Conservation (phyloP, 1,140 invertebrate species). For the Pachypeltis micranthus region DNA sequence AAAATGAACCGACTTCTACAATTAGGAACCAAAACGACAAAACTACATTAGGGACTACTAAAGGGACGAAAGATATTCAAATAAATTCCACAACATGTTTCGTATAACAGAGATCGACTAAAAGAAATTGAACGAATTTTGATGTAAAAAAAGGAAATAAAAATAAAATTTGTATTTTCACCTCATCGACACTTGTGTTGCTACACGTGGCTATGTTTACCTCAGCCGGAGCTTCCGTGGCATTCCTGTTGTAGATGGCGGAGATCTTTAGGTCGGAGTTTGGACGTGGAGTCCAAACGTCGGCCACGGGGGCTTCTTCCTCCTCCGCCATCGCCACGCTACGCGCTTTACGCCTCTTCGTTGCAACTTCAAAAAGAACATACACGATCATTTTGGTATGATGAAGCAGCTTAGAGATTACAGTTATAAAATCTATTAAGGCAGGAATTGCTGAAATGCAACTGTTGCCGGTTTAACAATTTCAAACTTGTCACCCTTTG, state of each 20-base stretch:
- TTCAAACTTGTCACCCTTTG: too few species aligned
- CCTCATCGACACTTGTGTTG: conserved; percentile 9
- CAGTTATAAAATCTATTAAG: too few species aligned
- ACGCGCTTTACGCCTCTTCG: conserved; percentile 55
- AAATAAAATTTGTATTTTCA: conserved; percentile 1
- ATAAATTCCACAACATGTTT: too few species aligned
- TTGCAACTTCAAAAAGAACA: conserved; percentile 33
- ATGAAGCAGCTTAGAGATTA: too few species aligned
- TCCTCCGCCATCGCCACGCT: conserved; percentile 49
- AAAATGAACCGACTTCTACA: too few species aligned
- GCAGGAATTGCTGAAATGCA: too few species aligned
- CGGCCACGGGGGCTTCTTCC: conserved; percentile 50
- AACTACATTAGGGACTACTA: too few species aligned
- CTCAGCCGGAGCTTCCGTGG: conserved; percentile 77
- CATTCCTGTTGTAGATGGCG: conserved; percentile 78
- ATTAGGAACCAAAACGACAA: too few species aligned
- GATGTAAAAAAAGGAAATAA: background rate
- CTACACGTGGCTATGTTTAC: conserved; percentile 27
- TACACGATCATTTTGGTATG: background rate
- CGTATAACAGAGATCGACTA: too few species aligned
- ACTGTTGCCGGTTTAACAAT: too few species aligned
- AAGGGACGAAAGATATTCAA: too few species aligned
- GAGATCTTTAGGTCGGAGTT: conserved; percentile 75
- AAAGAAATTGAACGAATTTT: too few species aligned
- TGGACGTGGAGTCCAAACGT: conserved; percentile 67